A percentile compares a stretch with the other conserved stretches of the same genome.
Conservation (phyloP, 2,113 vertebrate species). For the Brevimyrus niger region DNA sequence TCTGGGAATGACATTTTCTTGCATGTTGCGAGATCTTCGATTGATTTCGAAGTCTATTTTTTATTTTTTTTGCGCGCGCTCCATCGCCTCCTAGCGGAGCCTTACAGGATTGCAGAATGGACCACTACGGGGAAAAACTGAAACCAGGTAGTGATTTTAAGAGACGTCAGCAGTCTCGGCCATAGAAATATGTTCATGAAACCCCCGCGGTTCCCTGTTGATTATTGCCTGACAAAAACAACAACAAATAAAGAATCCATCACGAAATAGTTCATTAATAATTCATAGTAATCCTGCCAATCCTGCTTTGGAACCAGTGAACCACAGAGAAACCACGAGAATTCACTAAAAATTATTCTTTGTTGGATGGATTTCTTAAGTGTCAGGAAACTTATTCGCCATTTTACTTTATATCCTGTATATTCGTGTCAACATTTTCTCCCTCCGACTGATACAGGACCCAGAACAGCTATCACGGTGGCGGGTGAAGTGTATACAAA, state of each 20-base stretch:
- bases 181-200: not conserved
- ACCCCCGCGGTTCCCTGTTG: not conserved
- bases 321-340: not conserved
- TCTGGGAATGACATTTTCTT: not conserved
- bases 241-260: not conserved
- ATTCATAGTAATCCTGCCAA: not conserved
- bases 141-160: not conserved
- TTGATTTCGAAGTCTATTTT: not conserved
- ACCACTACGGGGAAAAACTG: not conserved
- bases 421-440: not conserved
- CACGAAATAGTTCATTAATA: not conserved
- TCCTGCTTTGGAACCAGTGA: not conserved
- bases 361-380: not conserved
- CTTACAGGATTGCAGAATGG: not conserved
- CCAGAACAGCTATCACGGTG: not conserved
- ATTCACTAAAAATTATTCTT: not conserved
- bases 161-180: not conserved
- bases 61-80: not conserved
- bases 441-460: not conserved
- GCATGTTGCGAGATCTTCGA: not conserved
- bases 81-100: not conserved
- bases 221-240: not conserved
- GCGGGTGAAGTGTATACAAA: not conserved
- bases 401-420: not conserved
- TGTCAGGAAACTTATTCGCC: not conserved